These are phyloP conservation scores for Gavia stellata DNA, from an alignment of 2,113 vertebrate species.

Conservation along the genomic window DNA sequence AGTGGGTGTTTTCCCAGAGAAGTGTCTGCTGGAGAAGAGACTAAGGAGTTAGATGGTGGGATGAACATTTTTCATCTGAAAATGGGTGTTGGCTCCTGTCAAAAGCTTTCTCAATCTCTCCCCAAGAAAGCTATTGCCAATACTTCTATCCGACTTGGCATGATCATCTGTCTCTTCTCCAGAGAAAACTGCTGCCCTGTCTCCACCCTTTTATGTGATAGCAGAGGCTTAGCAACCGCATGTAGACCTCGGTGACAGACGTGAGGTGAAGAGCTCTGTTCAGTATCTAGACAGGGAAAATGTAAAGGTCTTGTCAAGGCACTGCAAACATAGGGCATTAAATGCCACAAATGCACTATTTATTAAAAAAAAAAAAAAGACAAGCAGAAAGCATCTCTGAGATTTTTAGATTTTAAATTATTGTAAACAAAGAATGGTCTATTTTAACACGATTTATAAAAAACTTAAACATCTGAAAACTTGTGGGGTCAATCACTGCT, in stretches of 20 bases:
- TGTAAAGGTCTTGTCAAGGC: neutral
- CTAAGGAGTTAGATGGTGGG: neutral
- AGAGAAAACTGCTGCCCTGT: slow-evolving; percentile 41
- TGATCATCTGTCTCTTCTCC: neutral
- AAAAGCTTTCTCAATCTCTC: slow-evolving; percentile 13
- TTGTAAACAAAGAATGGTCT: neutral
- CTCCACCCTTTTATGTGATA: slow-evolving; percentile 48
- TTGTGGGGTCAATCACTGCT: neutral
- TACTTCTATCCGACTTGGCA: slow-evolving; percentile 12
- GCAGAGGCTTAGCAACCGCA: neutral
- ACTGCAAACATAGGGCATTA: neutral
- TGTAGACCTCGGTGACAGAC: neutral
- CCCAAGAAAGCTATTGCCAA: slow-evolving; percentile 18
- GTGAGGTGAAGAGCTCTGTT: neutral
- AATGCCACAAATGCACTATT: neutral
- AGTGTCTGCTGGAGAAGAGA: neutral
- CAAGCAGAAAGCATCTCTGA: neutral
- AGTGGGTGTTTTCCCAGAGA: slow-evolving; percentile 30
- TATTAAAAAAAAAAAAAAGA: neutral
- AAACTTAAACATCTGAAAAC: neutral
- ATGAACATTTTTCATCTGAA: neutral
- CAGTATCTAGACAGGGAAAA: neutral
- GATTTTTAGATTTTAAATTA: neutral
- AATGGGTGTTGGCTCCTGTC: slow-evolving; percentile 43
- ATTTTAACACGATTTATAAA: neutral